These are phyloP conservation scores for Rhinoptilus africanus DNA, from an alignment of 2,113 vertebrate species.

Conservation along the genomic window DNA sequence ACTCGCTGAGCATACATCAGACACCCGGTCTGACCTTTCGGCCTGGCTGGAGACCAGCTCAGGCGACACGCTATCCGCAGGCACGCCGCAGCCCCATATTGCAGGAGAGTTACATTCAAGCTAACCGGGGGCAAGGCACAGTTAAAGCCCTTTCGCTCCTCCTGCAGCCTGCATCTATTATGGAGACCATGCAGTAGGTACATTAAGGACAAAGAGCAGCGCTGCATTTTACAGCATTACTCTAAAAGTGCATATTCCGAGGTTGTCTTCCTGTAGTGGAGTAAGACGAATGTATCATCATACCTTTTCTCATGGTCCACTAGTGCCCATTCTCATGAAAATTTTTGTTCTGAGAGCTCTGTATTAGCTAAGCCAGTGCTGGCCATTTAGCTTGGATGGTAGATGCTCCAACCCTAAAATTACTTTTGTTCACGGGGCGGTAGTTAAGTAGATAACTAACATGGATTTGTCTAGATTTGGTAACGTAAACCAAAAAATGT, in stretches of 20 bases:
- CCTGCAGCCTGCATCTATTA: neutral
- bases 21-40: accelerated
- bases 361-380: neutral
- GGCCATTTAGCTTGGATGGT: neutral
- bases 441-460: neutral
- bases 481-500: neutral
- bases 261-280: neutral
- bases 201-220: neutral
- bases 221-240: neutral
- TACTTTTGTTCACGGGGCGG: neutral
- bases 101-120: neutral
- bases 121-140: accelerated
- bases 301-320: neutral
- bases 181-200: accelerated
- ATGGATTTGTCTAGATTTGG: neutral
- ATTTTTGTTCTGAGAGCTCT: neutral
- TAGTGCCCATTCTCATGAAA: neutral
- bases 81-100: neutral
- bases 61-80: neutral
- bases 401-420: neutral
- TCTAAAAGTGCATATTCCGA: neutral
- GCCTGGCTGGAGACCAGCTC: neutral
- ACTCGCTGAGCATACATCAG: neutral
- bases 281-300: neutral
- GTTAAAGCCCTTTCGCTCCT: neutral